Base-by-base conservation (phyloP, 2,113 vertebrate species). In the Anhinga anhinga region DNA sequence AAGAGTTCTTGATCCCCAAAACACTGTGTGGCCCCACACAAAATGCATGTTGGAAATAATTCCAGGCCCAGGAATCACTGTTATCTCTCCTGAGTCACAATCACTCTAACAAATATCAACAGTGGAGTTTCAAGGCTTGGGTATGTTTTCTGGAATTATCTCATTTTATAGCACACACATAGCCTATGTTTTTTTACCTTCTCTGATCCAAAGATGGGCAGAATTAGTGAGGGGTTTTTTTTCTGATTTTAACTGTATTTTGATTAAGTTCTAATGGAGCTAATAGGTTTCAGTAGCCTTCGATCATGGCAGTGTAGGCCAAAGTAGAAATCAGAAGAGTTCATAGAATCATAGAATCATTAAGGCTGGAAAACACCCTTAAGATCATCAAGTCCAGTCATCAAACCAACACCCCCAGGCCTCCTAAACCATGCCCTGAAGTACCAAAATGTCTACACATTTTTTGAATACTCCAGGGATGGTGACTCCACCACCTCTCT, bases 231-330 rank as follows among this genome's bases (percentile, higher is more conserved):
- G 16, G 16, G 7, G 7, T 8, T 12, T 10, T 77, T 52, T 25
- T 79, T 62, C 9, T 71, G 15, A 4, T 38, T 84, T 91, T n/a
- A 58, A 7, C 12, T n/a, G 4, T 21, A 19, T 79, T 82, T 67
- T 9, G 11, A 45, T 74, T 8, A 10, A 50, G 25, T 61, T 53
- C 11, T 50, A 7, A 6, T 3, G 21, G 26, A 65, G 5, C 3
- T 27, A 34, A 29, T 4, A 38, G 13, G 4, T 2, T 78, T 42
- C 58, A 55, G 7, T 10, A 49, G 6, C 58, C 63, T 71, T 82
- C 45, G 42, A 13, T 27, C 1, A 0, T n/a, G 38, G 18, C 19
- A 34, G 15, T 15, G 7, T 9, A 73, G 80, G 5, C 4, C 50
- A 25, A 59, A 71, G 18, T 9, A 5, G 36, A 65, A 85, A 65